Evolutionary conservation across 1,140 invertebrate genomes (phyloP).

Genomic region (Heliconius melpomene): DNA sequence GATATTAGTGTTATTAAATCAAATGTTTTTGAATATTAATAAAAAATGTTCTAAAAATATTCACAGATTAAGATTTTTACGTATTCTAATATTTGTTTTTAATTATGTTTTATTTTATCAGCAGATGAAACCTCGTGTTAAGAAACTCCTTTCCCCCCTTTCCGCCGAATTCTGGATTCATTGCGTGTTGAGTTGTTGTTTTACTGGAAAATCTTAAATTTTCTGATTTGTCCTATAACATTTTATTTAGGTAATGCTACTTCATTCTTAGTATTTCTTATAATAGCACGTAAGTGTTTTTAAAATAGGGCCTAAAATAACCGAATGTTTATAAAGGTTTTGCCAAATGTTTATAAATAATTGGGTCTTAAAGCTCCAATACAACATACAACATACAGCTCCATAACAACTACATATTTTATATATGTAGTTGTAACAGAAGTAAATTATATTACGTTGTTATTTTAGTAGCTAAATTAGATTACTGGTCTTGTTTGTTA

Average conservation of each 20-base stretch:
- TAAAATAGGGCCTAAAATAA: not conserved
- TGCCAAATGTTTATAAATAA: constrained; percentile 3
- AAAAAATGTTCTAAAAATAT: not conserved
- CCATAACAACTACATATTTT: too few species aligned
- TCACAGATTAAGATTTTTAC: not conserved
- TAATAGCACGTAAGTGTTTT: not conserved
- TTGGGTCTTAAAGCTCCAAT: not conserved
- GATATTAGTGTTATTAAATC: constrained; percentile 11
- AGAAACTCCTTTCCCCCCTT: too few species aligned
- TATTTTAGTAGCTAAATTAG: not conserved
- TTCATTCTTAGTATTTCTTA: not conserved
- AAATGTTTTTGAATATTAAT: not conserved
- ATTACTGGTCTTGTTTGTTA: too few species aligned
- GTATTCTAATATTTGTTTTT: too few species aligned
- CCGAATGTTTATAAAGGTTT: not conserved
- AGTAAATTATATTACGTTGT: not conserved
- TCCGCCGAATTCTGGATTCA: too few species aligned
- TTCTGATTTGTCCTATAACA: not conserved
- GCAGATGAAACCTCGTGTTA: too few species aligned
- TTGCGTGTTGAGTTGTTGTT: not conserved
- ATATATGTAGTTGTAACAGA: not conserved
- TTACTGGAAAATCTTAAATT: not conserved
- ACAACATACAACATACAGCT: too few species aligned
- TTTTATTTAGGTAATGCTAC: not conserved
- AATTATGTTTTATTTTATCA: too few species aligned